Base-by-base conservation (phyloP, 30 jellyfish, hydroid and myxozoan species). In the Aurelia coerulea region DNA sequence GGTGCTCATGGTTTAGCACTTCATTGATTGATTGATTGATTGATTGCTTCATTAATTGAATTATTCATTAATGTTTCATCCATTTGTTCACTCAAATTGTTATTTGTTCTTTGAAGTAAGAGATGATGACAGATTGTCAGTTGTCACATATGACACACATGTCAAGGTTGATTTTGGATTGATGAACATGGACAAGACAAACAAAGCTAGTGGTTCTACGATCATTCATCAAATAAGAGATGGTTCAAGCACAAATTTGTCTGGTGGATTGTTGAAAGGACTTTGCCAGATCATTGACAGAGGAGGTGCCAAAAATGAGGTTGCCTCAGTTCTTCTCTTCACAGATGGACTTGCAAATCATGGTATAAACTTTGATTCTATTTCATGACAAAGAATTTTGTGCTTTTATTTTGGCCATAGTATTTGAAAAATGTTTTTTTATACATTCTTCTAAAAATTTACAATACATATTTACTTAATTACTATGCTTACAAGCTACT, bases 251-350 rank as follows among this genome's bases (percentile, higher is more conserved):
- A 92, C 98, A 41, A 92, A 92, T 79, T 94, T 92, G 1, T 85
- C 95, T 67, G 98, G 98, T 16, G 98, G 98, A 8, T 83, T 92
- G 29, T 23, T 92, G 89, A 92, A 92, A 80, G 98, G 98, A n/a
- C 90, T 92, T 52, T 89, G 91, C 18, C 96, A 92, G 78, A 82
- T 92, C 18, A 75, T 88, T 13, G 85, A 84, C 16, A 94, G 94
- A 64, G 60, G 62, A 33, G 94, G 67, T 1, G 84, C 56, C 17
- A 92, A 86, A 78, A 92, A 92, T 76, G 94, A 92, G 56, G 96
- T 92, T 74, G 96, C 98, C 2, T 86, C 98, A n/a, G 96, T 92
- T 39, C 88, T 92, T 9, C 91, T 92, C 41, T 92, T 92, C 76
- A 92, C 98, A 29, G 98, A 92, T 86, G 98, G 98, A 14, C 92